Conservation (phyloP, 2,888 invertebrate genomes). For the Latrodectus hesperus region DNA sequence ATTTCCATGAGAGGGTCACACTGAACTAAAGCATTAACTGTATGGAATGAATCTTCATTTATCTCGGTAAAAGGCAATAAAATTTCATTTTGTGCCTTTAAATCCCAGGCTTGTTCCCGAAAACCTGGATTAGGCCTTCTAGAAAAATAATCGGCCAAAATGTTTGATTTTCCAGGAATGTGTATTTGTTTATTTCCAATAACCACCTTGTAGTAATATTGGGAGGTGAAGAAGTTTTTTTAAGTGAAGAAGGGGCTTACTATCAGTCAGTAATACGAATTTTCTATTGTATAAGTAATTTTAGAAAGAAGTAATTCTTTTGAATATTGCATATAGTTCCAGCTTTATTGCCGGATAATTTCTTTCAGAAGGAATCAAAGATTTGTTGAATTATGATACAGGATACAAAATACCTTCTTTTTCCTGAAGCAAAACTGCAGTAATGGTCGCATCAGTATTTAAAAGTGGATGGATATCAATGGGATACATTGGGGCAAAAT, state of each 20-base stretch:
- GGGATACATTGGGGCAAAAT: background rate
- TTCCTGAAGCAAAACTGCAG: slow-evolving; percentile 5
- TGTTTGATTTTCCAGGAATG: slow-evolving; percentile 17
- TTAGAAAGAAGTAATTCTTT: background rate
- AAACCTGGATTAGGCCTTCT: background rate
- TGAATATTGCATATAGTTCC: slow-evolving; percentile 2
- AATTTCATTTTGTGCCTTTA: too few relatives aligned
- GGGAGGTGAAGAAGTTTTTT: slow-evolving; percentile 5
- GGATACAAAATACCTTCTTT: background rate
- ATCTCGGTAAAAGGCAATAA: too few relatives aligned
- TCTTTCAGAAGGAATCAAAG: background rate
- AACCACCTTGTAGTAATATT: slow-evolving; percentile 12
- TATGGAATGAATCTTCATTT: too few relatives aligned
- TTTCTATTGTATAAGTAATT: background rate
- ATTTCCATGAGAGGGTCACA: too few relatives aligned
- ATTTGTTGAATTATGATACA: background rate
- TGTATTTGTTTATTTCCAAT: background rate
- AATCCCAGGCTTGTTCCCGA: too few relatives aligned
- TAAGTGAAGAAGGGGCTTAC: slow-evolving; percentile 17
- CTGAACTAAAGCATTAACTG: too few relatives aligned
- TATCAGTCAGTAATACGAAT: slow-evolving; percentile 14
- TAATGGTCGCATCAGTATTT: slow-evolving; percentile 23
- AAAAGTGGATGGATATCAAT: background rate
- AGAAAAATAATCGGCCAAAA: slow-evolving; percentile 1
- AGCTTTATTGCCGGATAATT: slow-evolving; percentile 16